Percentiles rank a stretch among this genome's conserved stretches.
These are phyloP conservation scores for Xanthia icteritia DNA, from an alignment of 2,888 invertebrate species.

Conservation along the genomic window DNA sequence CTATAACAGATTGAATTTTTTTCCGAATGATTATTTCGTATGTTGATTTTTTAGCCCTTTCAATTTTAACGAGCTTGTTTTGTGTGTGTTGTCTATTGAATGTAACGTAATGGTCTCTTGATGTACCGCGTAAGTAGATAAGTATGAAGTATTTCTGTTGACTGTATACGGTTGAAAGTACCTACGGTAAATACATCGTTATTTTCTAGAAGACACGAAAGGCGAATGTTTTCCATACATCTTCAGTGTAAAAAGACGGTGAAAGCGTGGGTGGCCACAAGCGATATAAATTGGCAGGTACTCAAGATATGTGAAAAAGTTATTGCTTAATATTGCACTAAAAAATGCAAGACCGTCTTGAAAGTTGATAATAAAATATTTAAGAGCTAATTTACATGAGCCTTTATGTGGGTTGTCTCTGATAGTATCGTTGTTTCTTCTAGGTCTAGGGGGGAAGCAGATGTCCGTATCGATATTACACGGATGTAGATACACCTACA, in stretches of 20 bases:
- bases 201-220: conserved; percentile 10
- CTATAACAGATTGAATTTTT: conserved; percentile 34
- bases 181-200: conserved; percentile 3
- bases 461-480: conserved; percentile 50
- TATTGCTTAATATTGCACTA: conserved; percentile 20
- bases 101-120: conserved; percentile 26
- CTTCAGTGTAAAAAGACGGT: conserved; percentile 3
- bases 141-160: neutral
- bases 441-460: conserved; percentile 54
- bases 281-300: conserved; percentile 18
- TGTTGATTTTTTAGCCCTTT: conserved; percentile 44
- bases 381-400: conserved; percentile 8
- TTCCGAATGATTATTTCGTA: conserved; percentile 25
- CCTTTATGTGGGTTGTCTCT: conserved; percentile 11
- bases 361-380: conserved; percentile 31
- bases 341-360: conserved; percentile 9
- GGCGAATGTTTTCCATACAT: conserved; percentile 7
- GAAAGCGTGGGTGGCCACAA: conserved; percentile 5
- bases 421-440: conserved; percentile 40
- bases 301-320: conserved; percentile 35
- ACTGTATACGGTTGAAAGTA: neutral
- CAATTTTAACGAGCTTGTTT: conserved; percentile 40
- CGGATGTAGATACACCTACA: conserved; percentile 50
- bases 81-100: conserved; percentile 37
- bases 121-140: neutral